These are phyloP conservation scores for Poecile montanus DNA, from an alignment of 2,797 vertebrate species.

Conservation along the genomic window DNA sequence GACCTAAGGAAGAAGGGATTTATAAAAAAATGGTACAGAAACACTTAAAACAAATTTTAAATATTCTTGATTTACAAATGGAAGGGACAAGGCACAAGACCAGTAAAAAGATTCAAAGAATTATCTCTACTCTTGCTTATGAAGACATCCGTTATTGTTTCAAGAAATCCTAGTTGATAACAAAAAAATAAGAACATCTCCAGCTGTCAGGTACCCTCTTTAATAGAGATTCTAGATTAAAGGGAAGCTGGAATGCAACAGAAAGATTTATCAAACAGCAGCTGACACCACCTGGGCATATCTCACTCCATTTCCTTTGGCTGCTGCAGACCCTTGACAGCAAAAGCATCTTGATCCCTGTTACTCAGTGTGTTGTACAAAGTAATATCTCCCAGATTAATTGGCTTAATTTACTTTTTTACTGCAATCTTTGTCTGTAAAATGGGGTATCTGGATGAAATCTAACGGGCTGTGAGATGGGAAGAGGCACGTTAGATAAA, in stretches of 20 bases:
- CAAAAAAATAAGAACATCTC: background rate
- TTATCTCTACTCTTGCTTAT: background rate
- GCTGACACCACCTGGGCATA: background rate
- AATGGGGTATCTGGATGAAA: background rate
- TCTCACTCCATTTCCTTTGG: background rate
- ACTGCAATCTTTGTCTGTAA: background rate
- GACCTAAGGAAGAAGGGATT: background rate
- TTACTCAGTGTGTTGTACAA: background rate
- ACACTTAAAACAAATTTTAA: background rate
- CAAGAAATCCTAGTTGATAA: background rate
- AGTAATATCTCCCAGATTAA: background rate
- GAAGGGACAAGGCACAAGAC: background rate
- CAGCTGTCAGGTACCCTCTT: background rate
- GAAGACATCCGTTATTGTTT: background rate
- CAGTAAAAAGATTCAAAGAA: background rate
- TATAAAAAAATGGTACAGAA: background rate
- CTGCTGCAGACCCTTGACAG: background rate
- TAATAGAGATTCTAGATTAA: background rate
- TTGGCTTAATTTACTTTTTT: conserved; percentile 1
- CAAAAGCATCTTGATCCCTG: background rate
- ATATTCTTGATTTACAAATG: background rate
- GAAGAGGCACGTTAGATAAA: background rate
- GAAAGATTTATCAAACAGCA: background rate
- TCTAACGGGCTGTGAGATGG: background rate
- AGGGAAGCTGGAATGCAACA: background rate